Percentiles rank a stretch among this genome's conserved stretches.
phyloP scores from a whole-genome alignment of 2,797 vertebrate genomes.

The Galagoides demidoff region DNA sequence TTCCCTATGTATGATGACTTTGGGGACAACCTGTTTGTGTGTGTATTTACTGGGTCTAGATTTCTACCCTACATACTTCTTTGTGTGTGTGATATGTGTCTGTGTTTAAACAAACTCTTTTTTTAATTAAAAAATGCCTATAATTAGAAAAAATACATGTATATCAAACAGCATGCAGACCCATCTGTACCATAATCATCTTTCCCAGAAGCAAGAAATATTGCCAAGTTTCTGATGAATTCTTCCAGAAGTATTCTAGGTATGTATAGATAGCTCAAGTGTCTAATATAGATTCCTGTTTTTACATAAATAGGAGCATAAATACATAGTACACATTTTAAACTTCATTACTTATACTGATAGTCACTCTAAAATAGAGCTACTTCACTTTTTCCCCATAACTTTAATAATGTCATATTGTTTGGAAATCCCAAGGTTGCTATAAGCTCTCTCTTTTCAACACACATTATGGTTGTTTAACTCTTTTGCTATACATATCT shows the following conservation, averaged over 20 bases:
- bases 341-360: background rate
- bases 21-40: too few species aligned
- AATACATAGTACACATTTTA: background rate
- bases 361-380: background rate
- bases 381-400: background rate
- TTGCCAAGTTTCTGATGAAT: background rate
- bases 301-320: background rate
- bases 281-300: background rate
- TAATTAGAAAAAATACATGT: background rate
- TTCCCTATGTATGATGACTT: too few species aligned
- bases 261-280: background rate
- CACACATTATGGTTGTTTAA: background rate
- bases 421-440: background rate
- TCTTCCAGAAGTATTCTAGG: background rate
- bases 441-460: background rate
- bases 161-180: background rate
- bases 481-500: background rate
- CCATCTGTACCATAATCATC: background rate
- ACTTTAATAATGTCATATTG: background rate
- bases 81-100: background rate
- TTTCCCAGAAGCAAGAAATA: background rate
- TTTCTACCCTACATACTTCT: background rate
- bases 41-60: background rate
- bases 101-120: background rate
- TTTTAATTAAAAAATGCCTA: background rate